Evolutionary conservation across 2,797 vertebrate genomes (phyloP).

Genomic region (Scleropages formosus): DNA sequence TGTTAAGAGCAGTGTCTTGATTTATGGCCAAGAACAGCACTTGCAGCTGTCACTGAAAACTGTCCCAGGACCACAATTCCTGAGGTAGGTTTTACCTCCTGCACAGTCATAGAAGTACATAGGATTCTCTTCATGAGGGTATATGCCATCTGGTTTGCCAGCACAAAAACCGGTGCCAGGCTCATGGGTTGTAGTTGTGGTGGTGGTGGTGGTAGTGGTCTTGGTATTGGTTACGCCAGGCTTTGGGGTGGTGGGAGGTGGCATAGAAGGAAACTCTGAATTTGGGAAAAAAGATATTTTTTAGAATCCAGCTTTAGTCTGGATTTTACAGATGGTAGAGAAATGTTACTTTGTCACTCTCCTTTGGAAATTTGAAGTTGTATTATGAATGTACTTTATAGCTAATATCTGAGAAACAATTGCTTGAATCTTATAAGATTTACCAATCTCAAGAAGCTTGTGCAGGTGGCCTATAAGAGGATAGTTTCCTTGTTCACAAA

Average conservation of each 20-base stretch:
- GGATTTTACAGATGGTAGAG: not conserved
- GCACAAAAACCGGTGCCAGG: constrained; percentile 48
- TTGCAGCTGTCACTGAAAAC: constrained; percentile 30
- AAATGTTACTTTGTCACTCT: not conserved
- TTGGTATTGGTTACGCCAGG: constrained; percentile 18
- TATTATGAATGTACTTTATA: not conserved
- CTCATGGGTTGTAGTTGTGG: constrained; percentile 27
- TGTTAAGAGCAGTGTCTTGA: too few relatives aligned
- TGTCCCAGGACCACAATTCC: constrained; percentile 41
- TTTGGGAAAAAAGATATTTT: not conserved
- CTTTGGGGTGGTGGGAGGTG: constrained; percentile 13
- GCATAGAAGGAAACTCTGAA: constrained; percentile 8
- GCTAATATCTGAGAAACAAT: too few relatives aligned
- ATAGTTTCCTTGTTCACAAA: constrained; percentile 56
- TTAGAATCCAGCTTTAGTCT: not conserved
- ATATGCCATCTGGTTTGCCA: constrained; percentile 47
- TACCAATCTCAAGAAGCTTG: constrained; percentile 47
- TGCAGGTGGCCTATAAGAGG: constrained; percentile 54
- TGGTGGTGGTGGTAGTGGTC: constrained; percentile 14
- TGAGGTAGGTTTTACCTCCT: constrained; percentile 41
- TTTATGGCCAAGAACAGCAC: constrained; percentile 29
- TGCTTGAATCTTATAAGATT: constrained; percentile 29
- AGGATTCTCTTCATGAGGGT: constrained; percentile 29
- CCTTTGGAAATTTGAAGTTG: not conserved
- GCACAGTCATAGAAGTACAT: constrained; percentile 48